Percentiles rank a stretch among this genome's conserved stretches.
These are phyloP conservation scores for Danio aesculapii DNA, from an alignment of 2,797 vertebrate genomes.

Conservation along the genomic window DNA sequence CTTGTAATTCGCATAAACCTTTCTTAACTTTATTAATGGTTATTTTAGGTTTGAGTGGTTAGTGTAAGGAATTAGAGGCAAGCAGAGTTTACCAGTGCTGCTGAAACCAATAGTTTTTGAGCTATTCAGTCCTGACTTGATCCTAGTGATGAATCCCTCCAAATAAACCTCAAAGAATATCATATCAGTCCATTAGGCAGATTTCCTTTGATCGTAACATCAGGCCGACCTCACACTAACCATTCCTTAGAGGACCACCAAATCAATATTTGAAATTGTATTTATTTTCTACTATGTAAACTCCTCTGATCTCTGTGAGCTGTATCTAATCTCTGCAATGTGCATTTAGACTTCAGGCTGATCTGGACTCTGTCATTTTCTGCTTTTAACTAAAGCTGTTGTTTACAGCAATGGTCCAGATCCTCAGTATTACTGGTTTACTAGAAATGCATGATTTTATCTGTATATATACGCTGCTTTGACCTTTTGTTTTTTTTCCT, in stretches of 20 bases:
- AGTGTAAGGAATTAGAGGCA: too few species aligned
- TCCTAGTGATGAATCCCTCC: background rate
- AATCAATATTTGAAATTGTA: conserved; percentile 9
- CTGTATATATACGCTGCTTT: conserved; percentile 3
- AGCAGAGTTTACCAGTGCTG: too few species aligned
- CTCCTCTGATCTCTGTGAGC: conserved; percentile 29
- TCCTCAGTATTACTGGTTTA: too few species aligned
- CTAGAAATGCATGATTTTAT: background rate
- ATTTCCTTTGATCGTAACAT: conserved; percentile 10
- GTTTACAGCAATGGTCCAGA: conserved; percentile 3
- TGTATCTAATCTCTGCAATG: conserved; percentile 42
- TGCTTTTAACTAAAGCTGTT: conserved; percentile 19
- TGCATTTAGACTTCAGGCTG: background rate
- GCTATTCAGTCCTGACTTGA: background rate
- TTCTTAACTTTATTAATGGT: too few species aligned
- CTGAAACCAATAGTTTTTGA: too few species aligned
- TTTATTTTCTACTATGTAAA: conserved; percentile 34
- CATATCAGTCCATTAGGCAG: conserved; percentile 23
- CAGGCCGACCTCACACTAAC: background rate
- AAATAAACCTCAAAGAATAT: background rate
- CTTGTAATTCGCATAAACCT: too few species aligned
- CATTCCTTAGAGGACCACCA: conserved; percentile 21
- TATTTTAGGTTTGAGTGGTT: too few species aligned
- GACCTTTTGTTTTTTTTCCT: conserved; percentile 1
- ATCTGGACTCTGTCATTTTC: conserved; percentile 51